Evolutionary conservation across 2,888 invertebrate species (phyloP).

Genomic region (Melangyna quadrimaculata): DNA sequence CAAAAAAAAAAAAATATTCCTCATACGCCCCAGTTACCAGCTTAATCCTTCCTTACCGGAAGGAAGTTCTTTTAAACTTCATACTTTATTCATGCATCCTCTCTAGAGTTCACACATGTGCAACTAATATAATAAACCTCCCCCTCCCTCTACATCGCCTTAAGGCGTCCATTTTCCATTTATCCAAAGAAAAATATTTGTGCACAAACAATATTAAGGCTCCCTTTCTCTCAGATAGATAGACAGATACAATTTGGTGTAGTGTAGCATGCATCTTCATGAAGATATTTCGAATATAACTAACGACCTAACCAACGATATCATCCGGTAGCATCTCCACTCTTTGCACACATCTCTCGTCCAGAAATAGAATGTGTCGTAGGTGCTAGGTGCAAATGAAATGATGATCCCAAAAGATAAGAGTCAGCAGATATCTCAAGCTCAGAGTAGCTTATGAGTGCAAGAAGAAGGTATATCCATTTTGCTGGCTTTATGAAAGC

Average conservation of each 20-base stretch:
- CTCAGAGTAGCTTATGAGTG: constrained; percentile 6
- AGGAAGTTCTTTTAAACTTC: not conserved
- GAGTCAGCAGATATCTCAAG: constrained; percentile 29
- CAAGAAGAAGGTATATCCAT: not conserved
- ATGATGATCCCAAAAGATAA: constrained; percentile 39
- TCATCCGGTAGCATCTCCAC: constrained; percentile 7
- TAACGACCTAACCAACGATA: constrained; percentile 30
- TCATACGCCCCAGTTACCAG: constrained; percentile 30
- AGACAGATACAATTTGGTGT: not conserved
- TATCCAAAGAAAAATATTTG: constrained; percentile 54
- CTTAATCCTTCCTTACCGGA: constrained; percentile 12
- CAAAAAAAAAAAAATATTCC: constrained; percentile 3
- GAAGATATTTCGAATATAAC: constrained; percentile 40
- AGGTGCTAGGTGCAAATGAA: constrained; percentile 42
- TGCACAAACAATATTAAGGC: constrained; percentile 42
- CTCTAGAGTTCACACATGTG: constrained; percentile 44
- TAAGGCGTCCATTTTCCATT: constrained; percentile 10
- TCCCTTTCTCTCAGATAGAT: not conserved
- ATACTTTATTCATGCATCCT: constrained; percentile 28
- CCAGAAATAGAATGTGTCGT: not conserved
- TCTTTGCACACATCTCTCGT: not conserved
- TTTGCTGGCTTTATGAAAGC: constrained; percentile 25
- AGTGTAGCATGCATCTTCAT: constrained; percentile 30
- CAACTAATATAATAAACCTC: constrained; percentile 47
- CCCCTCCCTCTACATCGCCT: constrained; percentile 24